A percentile compares a stretch with the other conserved stretches of the same genome.
phyloP scores from a whole-genome alignment of 2,113 vertebrate species.

The Toxotes jaculatrix region DNA sequence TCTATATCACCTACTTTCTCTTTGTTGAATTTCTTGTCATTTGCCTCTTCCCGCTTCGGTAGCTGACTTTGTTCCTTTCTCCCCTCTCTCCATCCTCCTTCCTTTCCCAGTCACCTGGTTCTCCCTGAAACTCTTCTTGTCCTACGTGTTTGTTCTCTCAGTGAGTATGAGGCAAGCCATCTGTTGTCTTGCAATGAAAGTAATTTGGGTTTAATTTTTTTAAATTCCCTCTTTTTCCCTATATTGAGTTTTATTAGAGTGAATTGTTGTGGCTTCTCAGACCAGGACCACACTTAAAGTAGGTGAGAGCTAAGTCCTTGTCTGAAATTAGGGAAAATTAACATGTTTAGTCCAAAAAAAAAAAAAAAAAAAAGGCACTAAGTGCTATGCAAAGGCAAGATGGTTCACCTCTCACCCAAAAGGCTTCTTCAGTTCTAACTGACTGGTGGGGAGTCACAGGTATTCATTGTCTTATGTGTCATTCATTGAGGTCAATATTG shows the following conservation, averaged over 20 bases:
- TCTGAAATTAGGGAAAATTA: too few species aligned
- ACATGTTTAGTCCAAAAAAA: too few species aligned
- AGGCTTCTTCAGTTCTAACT: too few species aligned
- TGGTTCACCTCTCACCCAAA: too few species aligned
- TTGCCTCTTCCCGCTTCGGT: conserved; percentile 1
- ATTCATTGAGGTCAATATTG: too few species aligned
- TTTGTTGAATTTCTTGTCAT: conserved; percentile 2
- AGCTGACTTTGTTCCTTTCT: neutral
- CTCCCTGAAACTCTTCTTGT: conserved; percentile 5
- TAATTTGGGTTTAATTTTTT: conserved; percentile 1
- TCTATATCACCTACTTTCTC: neutral
- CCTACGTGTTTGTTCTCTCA: conserved; percentile 32
- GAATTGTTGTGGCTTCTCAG: neutral
- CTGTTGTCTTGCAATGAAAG: conserved; percentile 37
- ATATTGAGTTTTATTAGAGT: neutral
- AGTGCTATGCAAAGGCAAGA: too few species aligned
- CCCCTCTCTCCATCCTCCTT: neutral
- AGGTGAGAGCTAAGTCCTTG: too few species aligned
- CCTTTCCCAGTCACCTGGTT: conserved; percentile 13
- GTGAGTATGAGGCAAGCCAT: conserved; percentile 34
- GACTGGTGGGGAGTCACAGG: too few species aligned
- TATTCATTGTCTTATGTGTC: too few species aligned
- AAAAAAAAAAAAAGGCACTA: too few species aligned
- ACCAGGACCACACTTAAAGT: too few species aligned
- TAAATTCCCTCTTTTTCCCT: neutral